Conservation (phyloP, 2,888 invertebrate species). For the Meganola albula region DNA sequence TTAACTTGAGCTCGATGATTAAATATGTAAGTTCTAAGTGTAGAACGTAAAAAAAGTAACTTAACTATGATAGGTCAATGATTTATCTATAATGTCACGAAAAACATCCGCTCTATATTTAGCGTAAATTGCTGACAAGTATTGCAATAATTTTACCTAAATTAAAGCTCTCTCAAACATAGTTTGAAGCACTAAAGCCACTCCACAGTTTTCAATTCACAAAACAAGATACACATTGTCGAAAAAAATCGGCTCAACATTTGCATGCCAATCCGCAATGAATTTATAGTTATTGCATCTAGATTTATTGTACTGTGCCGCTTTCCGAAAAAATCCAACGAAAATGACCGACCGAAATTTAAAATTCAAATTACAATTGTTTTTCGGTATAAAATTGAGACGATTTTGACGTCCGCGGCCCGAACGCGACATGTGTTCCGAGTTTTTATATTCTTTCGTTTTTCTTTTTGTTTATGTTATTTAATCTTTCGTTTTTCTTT, state of each 20-base stretch:
- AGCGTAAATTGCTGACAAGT: too few species aligned
- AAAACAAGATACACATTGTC: constrained; percentile 54
- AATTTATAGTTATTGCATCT: constrained; percentile 75
- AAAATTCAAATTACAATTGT: constrained; percentile 73
- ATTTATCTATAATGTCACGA: too few species aligned
- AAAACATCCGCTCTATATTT: too few species aligned
- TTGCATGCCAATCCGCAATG: constrained; percentile 77
- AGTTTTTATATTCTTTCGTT: constrained; percentile 22
- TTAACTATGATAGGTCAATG: too few species aligned
- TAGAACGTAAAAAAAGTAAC: too few species aligned
- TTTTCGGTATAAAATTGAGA: constrained; percentile 71
- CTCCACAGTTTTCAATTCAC: constrained; percentile 38
- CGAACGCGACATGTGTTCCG: constrained; percentile 56
- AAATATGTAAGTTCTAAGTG: too few species aligned
- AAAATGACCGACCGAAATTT: constrained; percentile 70
- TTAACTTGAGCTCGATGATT: too few species aligned
- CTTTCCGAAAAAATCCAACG: constrained; percentile 65
- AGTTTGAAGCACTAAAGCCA: too few species aligned
- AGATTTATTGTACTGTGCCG: constrained; percentile 69
- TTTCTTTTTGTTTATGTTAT: constrained; percentile 33
- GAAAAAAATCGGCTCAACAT: constrained; percentile 70
- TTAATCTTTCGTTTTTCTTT: constrained; percentile 15
- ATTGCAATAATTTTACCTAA: background rate
- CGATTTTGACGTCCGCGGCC: constrained; percentile 69
- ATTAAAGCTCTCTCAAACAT: background rate